A percentile compares a stretch with the other conserved stretches of the same genome.
These are phyloP conservation scores for Hucho hucho DNA, from an alignment of 2,113 vertebrate genomes.

Conservation along the genomic window DNA sequence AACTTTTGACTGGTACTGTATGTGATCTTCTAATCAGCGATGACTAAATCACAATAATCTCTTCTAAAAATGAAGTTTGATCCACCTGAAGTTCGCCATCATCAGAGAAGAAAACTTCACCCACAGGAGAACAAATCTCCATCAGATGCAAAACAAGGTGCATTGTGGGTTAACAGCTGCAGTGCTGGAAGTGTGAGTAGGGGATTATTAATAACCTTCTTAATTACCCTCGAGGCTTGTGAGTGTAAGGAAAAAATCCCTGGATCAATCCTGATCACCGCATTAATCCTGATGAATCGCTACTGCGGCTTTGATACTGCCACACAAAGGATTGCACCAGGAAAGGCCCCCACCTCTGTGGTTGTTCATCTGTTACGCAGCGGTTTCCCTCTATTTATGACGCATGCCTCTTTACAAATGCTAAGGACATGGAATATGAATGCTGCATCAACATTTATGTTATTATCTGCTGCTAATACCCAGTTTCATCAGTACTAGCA, in stretches of 20 bases:
- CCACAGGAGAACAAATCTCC: neutral
- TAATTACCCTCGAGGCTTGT: slow-evolving; percentile 21
- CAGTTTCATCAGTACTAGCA: slow-evolving; percentile 30
- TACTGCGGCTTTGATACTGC: slow-evolving; percentile 34
- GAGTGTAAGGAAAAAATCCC: slow-evolving; percentile 46
- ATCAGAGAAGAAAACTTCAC: slow-evolving; percentile 23
- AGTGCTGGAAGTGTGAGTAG: slow-evolving; percentile 12
- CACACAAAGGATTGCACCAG: slow-evolving; percentile 38
- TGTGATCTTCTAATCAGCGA: neutral
- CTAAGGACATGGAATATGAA: slow-evolving; percentile 44
- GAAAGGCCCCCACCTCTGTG: slow-evolving; percentile 18
- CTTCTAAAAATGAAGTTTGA: neutral
- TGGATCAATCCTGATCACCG: slow-evolving; percentile 51
- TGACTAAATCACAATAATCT: slow-evolving; percentile 38
- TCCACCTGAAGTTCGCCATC: slow-evolving; percentile 5
- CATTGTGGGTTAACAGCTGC: slow-evolving; percentile 16
- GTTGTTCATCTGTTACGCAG: slow-evolving; percentile 25
- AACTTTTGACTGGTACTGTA: too few species aligned
- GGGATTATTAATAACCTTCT: slow-evolving; percentile 36
- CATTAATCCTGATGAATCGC: slow-evolving; percentile 58
- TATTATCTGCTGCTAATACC: slow-evolving; percentile 42
- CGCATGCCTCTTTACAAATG: slow-evolving; percentile 42
- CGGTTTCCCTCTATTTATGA: slow-evolving; percentile 42
- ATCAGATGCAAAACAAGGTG: slow-evolving; percentile 12
- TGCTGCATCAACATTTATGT: slow-evolving; percentile 31